phyloP scores from a whole-genome alignment of 2,797 vertebrate species.

The Rhyacichthys aspro region DNA sequence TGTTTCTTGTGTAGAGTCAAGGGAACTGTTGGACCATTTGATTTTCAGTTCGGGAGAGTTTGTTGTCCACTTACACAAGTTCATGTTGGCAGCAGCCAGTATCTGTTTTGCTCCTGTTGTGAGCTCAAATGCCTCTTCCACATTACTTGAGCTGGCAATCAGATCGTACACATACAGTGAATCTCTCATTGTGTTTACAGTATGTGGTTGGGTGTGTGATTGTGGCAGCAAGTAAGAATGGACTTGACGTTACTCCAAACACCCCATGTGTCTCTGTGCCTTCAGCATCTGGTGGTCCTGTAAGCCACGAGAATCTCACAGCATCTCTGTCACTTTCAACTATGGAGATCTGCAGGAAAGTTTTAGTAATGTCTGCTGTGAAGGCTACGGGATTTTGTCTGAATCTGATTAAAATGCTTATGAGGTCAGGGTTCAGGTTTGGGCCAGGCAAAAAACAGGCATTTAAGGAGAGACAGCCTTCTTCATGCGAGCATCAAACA shows the following conservation, averaged over 20 bases:
- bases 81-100: slow-evolving; percentile 12
- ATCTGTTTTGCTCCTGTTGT: not conserved
- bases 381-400: slow-evolving; percentile 8
- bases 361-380: slow-evolving; percentile 19
- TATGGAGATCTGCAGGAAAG: slow-evolving; percentile 16
- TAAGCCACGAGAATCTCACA: slow-evolving; percentile 33
- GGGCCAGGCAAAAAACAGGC: slow-evolving; percentile 4
- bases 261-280: slow-evolving; percentile 3
- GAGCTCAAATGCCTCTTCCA: not conserved
- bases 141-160: not conserved
- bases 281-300: not conserved
- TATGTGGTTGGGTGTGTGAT: not conserved
- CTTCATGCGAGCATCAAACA: slow-evolving; percentile 5
- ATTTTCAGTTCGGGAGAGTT: slow-evolving; percentile 8
- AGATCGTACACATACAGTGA: not conserved
- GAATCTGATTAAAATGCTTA: slow-evolving; percentile 6
- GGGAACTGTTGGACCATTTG: not conserved
- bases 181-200: not conserved
- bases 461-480: not conserved
- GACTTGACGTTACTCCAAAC: slow-evolving; percentile 17
- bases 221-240: not conserved
- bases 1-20: slow-evolving; percentile 1
- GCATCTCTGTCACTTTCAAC: slow-evolving; percentile 21
- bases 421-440: slow-evolving; percentile 12
- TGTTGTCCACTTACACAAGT: slow-evolving; percentile 22